Percentiles rank a stretch among this genome's conserved stretches.
Conservation (phyloP, 2,888 invertebrate genomes). For the Drosophila robusta region DNA sequence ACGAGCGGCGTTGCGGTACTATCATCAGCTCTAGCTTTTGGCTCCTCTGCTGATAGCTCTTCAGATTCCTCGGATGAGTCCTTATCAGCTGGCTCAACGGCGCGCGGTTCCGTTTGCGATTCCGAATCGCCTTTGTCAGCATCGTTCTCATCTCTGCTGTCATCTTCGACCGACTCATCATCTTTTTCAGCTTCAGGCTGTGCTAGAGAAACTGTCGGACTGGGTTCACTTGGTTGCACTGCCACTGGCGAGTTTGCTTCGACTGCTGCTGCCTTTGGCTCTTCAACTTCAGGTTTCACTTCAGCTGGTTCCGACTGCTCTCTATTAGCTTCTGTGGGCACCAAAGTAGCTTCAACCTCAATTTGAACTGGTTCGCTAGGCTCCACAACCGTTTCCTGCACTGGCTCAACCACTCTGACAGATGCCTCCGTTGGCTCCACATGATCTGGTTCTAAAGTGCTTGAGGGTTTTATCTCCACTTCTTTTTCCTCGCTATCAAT, state of each 20-base stretch:
- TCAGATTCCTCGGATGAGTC: slow-evolving; percentile 60
- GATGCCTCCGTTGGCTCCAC: slow-evolving; percentile 31
- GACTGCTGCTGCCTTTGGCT: slow-evolving; percentile 1
- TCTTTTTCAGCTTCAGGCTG: background rate
- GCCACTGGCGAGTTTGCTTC: slow-evolving; percentile 1
- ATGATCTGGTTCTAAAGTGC: slow-evolving; percentile 12
- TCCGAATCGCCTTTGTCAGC: slow-evolving; percentile 15
- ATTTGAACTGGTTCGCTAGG: slow-evolving; percentile 20
- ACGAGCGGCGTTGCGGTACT: slow-evolving; percentile 71
- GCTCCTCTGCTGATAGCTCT: slow-evolving; percentile 45
- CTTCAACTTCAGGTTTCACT: slow-evolving; percentile 5
- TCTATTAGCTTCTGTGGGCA: slow-evolving; percentile 27
- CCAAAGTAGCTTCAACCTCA: slow-evolving; percentile 8
- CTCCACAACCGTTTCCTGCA: slow-evolving; percentile 15
- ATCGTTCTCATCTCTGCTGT: slow-evolving; percentile 20
- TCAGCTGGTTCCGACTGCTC: slow-evolving; percentile 7
- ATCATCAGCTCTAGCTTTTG: slow-evolving; percentile 53
- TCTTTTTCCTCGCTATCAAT: slow-evolving; percentile 37
- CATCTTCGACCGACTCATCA: slow-evolving; percentile 22
- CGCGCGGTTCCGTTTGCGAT: slow-evolving; percentile 15
- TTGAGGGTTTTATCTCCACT: slow-evolving; percentile 6
- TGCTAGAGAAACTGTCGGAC: slow-evolving; percentile 25
- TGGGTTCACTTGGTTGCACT: slow-evolving; percentile 7
- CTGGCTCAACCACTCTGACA: slow-evolving; percentile 7
- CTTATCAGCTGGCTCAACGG: slow-evolving; percentile 10